Evolutionary conservation across 2,113 vertebrate genomes (phyloP).

Genomic region (Ellobius talpinus): DNA sequence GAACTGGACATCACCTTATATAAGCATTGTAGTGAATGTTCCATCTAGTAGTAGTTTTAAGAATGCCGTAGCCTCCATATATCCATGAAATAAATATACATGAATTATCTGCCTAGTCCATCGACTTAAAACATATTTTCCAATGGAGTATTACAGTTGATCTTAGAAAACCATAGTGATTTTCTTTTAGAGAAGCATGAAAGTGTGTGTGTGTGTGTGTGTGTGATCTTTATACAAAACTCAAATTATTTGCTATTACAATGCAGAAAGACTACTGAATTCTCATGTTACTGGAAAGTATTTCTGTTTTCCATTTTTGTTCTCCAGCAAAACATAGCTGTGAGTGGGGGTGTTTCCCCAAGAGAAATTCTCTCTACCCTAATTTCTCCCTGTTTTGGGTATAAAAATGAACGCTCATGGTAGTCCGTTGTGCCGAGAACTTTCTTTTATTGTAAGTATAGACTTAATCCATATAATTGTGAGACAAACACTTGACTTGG

Average conservation of each 20-base stretch:
- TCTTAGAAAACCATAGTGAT: slow-evolving; percentile 7
- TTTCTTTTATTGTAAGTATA: background rate
- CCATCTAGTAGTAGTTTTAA: slow-evolving; percentile 81
- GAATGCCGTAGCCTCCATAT: slow-evolving; percentile 56
- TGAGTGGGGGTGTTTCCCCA: background rate
- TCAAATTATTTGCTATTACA: slow-evolving; percentile 45
- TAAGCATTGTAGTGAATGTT: slow-evolving; percentile 72
- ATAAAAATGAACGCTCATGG: background rate
- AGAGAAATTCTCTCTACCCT: slow-evolving; percentile 23
- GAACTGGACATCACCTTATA: background rate
- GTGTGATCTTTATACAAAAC: background rate
- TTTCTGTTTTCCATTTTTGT: slow-evolving; percentile 54
- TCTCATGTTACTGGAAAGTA: slow-evolving; percentile 50
- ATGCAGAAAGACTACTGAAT: background rate
- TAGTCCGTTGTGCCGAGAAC: background rate
- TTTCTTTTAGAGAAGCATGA: slow-evolving; percentile 53
- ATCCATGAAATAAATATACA: background rate
- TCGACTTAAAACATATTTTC: slow-evolving; percentile 45
- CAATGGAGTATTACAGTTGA: background rate
- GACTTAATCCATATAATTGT: background rate
- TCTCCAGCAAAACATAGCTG: slow-evolving; percentile 33
- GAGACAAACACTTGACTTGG: background rate
- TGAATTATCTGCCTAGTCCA: slow-evolving; percentile 21
- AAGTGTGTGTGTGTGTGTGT: background rate
- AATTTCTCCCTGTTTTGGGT: slow-evolving; percentile 20